These are phyloP conservation scores for Hoplostethus mediterraneus DNA, from an alignment of 2,797 vertebrate species.

Conservation along the genomic window DNA sequence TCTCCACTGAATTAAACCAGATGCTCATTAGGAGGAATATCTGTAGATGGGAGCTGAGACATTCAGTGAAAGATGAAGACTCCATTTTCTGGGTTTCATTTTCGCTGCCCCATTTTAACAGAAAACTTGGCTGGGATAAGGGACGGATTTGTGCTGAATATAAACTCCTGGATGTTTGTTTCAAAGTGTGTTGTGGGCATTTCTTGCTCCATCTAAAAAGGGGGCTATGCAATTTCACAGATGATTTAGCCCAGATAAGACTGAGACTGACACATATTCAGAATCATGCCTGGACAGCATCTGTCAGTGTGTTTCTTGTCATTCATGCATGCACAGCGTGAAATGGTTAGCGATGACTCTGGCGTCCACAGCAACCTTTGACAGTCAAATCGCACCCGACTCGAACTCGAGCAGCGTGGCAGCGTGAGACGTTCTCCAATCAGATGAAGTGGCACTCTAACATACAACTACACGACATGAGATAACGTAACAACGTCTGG, in stretches of 20 bases:
- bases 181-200: constrained; percentile 35
- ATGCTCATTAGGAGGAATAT: too few relatives aligned
- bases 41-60: constrained; percentile 14
- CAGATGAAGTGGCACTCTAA: neutral
- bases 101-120: neutral
- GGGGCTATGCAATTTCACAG: constrained; percentile 53
- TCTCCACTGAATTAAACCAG: too few relatives aligned
- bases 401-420: neutral
- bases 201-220: constrained; percentile 18
- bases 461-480: neutral
- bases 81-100: constrained; percentile 25
- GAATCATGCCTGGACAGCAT: constrained; percentile 11
- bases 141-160: constrained; percentile 37
- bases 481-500: too few relatives aligned
- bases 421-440: neutral
- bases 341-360: constrained; percentile 16
- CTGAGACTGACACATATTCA: constrained; percentile 6
- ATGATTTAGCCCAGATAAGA: constrained; percentile 50
- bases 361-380: neutral
- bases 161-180: constrained; percentile 44
- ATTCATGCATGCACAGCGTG: neutral
- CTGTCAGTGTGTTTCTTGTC: constrained; percentile 8
- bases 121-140: constrained; percentile 19
- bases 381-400: neutral
- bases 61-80: constrained; percentile 29